These are phyloP conservation scores for Ceuthmochares aereus DNA, from an alignment of 2,113 vertebrate species.

Conservation along the genomic window DNA sequence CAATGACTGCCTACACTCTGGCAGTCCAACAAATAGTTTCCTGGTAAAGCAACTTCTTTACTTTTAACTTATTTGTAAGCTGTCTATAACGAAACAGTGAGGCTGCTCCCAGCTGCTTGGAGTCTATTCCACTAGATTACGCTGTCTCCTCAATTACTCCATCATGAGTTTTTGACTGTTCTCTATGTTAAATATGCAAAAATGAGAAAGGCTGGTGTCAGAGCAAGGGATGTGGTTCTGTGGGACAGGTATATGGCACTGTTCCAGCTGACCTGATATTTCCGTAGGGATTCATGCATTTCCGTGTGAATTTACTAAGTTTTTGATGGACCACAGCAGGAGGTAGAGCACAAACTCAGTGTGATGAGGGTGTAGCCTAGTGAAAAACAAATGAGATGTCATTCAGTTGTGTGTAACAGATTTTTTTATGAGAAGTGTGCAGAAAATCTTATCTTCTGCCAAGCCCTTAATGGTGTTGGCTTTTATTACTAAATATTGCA, in stretches of 20 bases:
- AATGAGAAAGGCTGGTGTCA: not conserved
- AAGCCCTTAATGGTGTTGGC: not conserved
- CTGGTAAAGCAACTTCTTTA: not conserved
- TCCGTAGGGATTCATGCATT: not conserved
- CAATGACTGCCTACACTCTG: not conserved
- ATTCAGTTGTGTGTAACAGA: not conserved
- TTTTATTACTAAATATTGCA: not conserved
- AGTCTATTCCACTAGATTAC: not conserved
- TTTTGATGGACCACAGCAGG: not conserved
- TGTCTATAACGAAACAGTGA: not conserved
- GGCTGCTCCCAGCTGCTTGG: not conserved
- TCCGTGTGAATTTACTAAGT: not conserved
- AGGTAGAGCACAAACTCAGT: not conserved
- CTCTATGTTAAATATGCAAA: not conserved
- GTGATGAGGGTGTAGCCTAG: not conserved
- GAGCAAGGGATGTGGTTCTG: not conserved
- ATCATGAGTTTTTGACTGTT: not conserved
- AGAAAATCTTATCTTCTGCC: slow-evolving; percentile 16
- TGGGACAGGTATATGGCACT: not conserved
- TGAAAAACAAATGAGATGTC: not conserved
- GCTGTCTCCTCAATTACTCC: not conserved
- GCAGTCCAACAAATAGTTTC: not conserved
- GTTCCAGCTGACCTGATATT: not conserved
- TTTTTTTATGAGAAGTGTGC: not conserved
- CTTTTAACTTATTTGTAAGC: not conserved